Conservation (phyloP, 1,140 invertebrate species). For the Scaptodrosophila lebanonensis region DNA sequence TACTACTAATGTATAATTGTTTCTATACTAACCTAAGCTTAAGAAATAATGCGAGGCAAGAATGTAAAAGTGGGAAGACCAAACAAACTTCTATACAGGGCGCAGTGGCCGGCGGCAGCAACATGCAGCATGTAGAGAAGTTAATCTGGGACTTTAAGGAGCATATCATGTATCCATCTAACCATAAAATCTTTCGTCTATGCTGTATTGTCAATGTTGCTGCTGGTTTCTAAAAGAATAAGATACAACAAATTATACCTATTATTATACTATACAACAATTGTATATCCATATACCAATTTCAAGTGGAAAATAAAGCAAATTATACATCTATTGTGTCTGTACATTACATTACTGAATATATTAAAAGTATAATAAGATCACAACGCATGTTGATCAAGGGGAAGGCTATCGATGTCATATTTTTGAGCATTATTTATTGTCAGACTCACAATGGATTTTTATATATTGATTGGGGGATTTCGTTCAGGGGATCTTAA, state of each 20-base stretch:
- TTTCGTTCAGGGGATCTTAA: too few species aligned
- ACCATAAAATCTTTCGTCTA: constrained; percentile 1
- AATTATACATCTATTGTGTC: constrained; percentile 1
- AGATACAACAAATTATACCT: constrained; percentile 16
- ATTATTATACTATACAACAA: constrained; percentile 6
- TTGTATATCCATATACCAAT: constrained; percentile 11
- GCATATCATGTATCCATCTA: constrained; percentile 5
- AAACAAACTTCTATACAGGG: constrained; percentile 39
- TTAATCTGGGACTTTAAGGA: too few species aligned
- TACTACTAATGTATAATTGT: too few species aligned
- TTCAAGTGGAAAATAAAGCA: constrained; percentile 30
- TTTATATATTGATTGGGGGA: too few species aligned
- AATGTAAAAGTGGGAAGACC: constrained; percentile 20
- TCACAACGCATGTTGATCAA: constrained; percentile 1
- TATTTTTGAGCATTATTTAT: too few species aligned
- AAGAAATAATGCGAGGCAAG: too few species aligned
- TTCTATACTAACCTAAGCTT: constrained; percentile 13
- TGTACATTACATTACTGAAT: background rate
- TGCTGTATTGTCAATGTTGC: constrained; percentile 19
- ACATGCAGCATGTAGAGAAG: background rate
- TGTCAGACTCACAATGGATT: too few species aligned
- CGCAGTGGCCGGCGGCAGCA: constrained; percentile 21
- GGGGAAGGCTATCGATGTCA: too few species aligned
- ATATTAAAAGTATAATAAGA: background rate
- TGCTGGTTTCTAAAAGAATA: constrained; percentile 20